Percentiles rank a stretch among this genome's conserved stretches.
These are phyloP conservation scores for Podargus strigoides DNA, from an alignment of 2,797 vertebrate species.

Conservation along the genomic window DNA sequence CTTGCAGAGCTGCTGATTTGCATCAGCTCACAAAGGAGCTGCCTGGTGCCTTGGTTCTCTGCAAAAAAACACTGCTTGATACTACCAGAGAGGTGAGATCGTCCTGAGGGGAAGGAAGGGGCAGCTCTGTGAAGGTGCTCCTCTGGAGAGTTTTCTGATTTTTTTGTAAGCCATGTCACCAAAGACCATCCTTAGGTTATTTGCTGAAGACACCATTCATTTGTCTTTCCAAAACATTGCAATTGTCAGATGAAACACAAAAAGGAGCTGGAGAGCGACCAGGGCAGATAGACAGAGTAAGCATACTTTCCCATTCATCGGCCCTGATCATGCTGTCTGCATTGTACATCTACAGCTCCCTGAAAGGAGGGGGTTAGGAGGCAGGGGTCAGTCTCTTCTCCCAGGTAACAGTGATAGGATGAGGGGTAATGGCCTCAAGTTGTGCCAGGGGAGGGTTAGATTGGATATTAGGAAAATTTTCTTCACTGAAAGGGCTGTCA, in stretches of 20 bases:
- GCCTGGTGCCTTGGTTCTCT: background rate
- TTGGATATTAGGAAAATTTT: no score
- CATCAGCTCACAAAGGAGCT: background rate
- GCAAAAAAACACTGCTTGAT: background rate
- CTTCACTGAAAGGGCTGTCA: no score
- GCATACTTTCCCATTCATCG: accelerated
- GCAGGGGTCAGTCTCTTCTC: no score
- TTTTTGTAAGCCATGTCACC: background rate
- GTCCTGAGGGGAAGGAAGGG: background rate
- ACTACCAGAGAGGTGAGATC: background rate
- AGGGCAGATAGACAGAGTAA: background rate
- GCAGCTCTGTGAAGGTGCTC: accelerated
- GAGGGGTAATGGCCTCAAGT: no score
- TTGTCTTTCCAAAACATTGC: background rate
- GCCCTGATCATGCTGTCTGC: background rate
- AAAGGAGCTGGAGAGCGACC: background rate
- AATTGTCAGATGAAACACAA: background rate
- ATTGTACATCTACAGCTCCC: no score
- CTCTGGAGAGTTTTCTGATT: background rate
- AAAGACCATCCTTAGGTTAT: background rate
- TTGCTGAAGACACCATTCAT: background rate
- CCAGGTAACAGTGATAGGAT: no score
- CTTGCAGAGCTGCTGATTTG: background rate
- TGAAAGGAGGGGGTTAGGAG: no score
- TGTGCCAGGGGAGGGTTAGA: no score